Base-by-base conservation (phyloP, 2,888 invertebrate genomes). In the Parapristionchus giblindavisi region DNA sequence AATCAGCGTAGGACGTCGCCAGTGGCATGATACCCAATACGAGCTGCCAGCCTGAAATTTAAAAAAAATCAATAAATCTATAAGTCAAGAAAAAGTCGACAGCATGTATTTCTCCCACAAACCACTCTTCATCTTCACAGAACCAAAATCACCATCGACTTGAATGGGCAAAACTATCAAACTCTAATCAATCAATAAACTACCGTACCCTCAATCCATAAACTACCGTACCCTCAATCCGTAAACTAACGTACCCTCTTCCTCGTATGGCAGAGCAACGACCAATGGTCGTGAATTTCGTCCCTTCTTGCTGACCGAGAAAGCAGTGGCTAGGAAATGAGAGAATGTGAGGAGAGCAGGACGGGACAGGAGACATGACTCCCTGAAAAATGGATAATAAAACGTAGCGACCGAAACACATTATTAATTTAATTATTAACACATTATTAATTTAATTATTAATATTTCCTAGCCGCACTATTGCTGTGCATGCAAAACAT, bases 21-120 rank as follows among this genome's bases (percentile, higher is more conserved):
- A 81, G 58, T 5, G 83, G 83, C 83, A 83, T 83, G 17, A 77
- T 75, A 70, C 83, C 83, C n/a, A 81, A 77, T 14, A 83, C 79
- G 14, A 82, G 58, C 11, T 80, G 73, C 78, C 79, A 81, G 32
- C 83, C 70, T 70, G 70, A 52, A 34, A 56, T 24, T n/a, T 6
- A 43, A 17, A n/a, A n/a, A n/a, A n/a, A n/a, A n/a, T n/a, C n/a
- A n/a, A n/a, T n/a, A n/a, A n/a, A n/a, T n/a, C n/a, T n/a, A n/a
- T n/a, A n/a, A n/a, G n/a, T n/a, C n/a, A n/a, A n/a, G n/a, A n/a
- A n/a, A n/a, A n/a, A n/a, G n/a, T n/a, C n/a, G n/a, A n/a, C n/a
- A n/a, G n/a, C n/a, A n/a, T n/a, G n/a, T n/a, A n/a, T n/a, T n/a
- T n/a, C n/a, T n/a, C n/a, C n/a, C n/a, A n/a, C n/a, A n/a, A n/a